phyloP scores from a whole-genome alignment of 2,797 vertebrate genomes.

The Cyclura pinguis region DNA sequence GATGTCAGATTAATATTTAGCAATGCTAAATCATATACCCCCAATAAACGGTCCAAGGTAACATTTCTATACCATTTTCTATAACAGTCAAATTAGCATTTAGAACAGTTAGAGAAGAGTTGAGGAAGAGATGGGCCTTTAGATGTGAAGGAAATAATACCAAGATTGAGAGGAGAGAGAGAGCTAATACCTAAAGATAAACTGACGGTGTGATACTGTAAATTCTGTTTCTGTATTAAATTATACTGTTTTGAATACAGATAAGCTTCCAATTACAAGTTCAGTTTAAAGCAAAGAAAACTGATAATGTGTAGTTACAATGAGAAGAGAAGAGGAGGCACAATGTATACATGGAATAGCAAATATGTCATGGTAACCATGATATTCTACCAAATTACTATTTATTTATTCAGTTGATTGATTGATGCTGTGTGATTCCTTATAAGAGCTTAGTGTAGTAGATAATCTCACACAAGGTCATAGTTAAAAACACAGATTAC shows the following conservation, averaged over 20 bases:
- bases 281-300: background rate
- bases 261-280: background rate
- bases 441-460: too few relatives aligned
- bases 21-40: constrained; percentile 97
- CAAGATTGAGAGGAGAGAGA: background rate
- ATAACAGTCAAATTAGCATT: background rate
- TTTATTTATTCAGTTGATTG: too few relatives aligned
- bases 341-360: background rate
- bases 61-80: background rate
- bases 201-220: background rate
- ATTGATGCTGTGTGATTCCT: too few relatives aligned
- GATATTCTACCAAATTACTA: background rate
- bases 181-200: background rate
- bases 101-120: background rate
- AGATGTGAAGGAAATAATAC: background rate
- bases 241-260: background rate
- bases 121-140: background rate
- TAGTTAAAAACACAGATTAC: too few relatives aligned
- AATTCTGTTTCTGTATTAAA: background rate
- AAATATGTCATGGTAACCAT: background rate
- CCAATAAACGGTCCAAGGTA: constrained; percentile 98
- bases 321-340: too few relatives aligned
- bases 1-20: constrained; percentile 94
- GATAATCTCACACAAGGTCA: too few relatives aligned
- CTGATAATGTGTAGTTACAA: too few relatives aligned